These are phyloP conservation scores for Aproaerema taeniolella DNA, from an alignment of 2,888 invertebrate genomes.

Conservation along the genomic window DNA sequence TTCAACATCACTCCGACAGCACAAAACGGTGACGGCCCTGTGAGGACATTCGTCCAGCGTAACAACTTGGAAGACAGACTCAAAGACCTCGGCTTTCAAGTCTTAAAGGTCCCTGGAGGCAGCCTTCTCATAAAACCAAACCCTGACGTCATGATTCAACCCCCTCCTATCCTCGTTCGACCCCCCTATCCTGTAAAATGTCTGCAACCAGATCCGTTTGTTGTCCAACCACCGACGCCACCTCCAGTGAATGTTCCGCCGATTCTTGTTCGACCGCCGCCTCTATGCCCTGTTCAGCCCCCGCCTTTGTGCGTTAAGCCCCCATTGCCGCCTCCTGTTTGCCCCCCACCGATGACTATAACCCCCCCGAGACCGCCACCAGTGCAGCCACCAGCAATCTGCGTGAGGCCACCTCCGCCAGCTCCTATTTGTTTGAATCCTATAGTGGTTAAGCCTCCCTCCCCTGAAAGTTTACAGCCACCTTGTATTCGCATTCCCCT, in stretches of 20 bases:
- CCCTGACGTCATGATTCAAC: conserved; percentile 53
- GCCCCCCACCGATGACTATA: conserved; percentile 29
- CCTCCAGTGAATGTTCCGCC: conserved; percentile 41
- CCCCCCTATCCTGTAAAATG: conserved; percentile 38
- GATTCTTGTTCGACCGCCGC: conserved; percentile 38
- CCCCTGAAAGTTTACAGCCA: conserved; percentile 7
- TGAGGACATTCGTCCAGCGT: conserved; percentile 33
- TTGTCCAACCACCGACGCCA: conserved; percentile 37
- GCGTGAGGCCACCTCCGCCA: conserved; percentile 37
- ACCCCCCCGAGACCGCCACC: conserved; percentile 27
- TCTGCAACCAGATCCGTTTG: conserved; percentile 44
- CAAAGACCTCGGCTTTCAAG: conserved; percentile 39
- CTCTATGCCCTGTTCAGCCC: conserved; percentile 35
- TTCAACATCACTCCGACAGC: too few species aligned
- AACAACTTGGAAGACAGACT: conserved; percentile 31
- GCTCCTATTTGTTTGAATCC: conserved; percentile 38
- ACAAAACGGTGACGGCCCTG: conserved; percentile 40
- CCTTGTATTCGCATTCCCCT: neutral
- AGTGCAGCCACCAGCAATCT: conserved; percentile 33
- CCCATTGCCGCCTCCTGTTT: conserved; percentile 33
- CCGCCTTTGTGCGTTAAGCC: conserved; percentile 40
- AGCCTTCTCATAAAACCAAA: conserved; percentile 41
- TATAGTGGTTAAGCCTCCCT: conserved; percentile 26
- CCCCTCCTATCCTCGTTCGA: conserved; percentile 39
- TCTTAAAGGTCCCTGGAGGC: conserved; percentile 47